Evolutionary conservation across 2,888 invertebrate species (phyloP), one percentile per base, ranked within the genome.

Genomic region (Diaprepes abbreviatus): DNA sequence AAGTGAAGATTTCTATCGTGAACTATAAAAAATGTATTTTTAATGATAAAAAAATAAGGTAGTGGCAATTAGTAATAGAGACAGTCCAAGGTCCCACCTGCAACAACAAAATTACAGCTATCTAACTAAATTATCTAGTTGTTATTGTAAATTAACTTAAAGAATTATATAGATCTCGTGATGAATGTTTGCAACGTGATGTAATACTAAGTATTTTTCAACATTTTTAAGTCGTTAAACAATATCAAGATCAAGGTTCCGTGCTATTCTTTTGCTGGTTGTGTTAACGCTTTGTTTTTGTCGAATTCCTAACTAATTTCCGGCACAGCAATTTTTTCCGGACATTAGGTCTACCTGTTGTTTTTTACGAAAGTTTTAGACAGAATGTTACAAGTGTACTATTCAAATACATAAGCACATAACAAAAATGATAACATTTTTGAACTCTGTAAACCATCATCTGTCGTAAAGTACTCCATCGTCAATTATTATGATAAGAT

Each of bases 1-100:
- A n/a, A n/a, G n/a, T n/a, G n/a, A n/a, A n/a, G n/a, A n/a, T n/a
- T n/a, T n/a, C n/a, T n/a, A n/a, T n/a, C n/a, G n/a, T n/a, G n/a
- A n/a, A n/a, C n/a, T n/a, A n/a, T n/a, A n/a, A n/a, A n/a, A n/a
- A n/a, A n/a, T n/a, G n/a, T n/a, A n/a, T n/a, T n/a, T n/a, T n/a
- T n/a, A n/a, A n/a, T n/a, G n/a, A n/a, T n/a, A n/a, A n/a, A n/a
- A n/a, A n/a, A n/a, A n/a, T n/a, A n/a, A n/a, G n/a, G n/a, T n/a
- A 24, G 40, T 40, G 12, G 24, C 38, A 40, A 14, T 35, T 38
- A 38, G 35, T 5, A 58, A 50, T 54, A 50, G 24, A 24, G 33
- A 54, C 24, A 63, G 50, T n/a, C 33, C 54, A 63, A 63, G 63
- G 63, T 54, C 63, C 16, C 63, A 63, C 63, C 63, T 63, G 63